Evolutionary conservation across 2,113 vertebrate species (phyloP).

Genomic region (Smithornis capensis): DNA sequence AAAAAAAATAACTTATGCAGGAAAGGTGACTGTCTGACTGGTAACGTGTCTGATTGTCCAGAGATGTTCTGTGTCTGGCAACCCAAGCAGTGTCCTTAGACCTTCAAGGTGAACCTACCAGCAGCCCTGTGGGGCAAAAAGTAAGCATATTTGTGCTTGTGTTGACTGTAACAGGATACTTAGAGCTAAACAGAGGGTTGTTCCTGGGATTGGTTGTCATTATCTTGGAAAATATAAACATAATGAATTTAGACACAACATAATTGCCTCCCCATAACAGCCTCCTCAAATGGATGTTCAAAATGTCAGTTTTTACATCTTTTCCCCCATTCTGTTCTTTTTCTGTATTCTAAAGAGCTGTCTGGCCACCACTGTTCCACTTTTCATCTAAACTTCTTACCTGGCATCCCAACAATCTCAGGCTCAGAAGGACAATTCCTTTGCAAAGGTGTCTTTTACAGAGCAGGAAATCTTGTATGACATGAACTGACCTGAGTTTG

Average conservation of each 20-base stretch:
- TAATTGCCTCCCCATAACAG: accelerated
- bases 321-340: accelerated
- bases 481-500: neutral
- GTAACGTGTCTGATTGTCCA: neutral
- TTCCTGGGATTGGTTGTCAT: neutral
- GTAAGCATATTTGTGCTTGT: neutral
- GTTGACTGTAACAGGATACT: neutral
- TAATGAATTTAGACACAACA: neutral
- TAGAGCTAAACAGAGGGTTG: neutral
- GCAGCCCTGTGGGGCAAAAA: neutral
- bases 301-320: neutral
- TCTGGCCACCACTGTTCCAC: neutral
- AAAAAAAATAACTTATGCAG: neutral
- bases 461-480: neutral
- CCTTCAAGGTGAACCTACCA: neutral
- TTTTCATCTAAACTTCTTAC: neutral
- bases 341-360: neutral
- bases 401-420: neutral
- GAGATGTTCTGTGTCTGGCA: neutral
- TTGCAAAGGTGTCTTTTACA: neutral
- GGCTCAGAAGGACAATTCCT: neutral
- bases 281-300: neutral
- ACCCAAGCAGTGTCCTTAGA: no score
- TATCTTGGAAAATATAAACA: neutral
- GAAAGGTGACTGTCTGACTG: neutral